These are phyloP conservation scores for Epinephelus cyanopodus DNA, from an alignment of 2,113 vertebrate genomes.

Conservation along the genomic window DNA sequence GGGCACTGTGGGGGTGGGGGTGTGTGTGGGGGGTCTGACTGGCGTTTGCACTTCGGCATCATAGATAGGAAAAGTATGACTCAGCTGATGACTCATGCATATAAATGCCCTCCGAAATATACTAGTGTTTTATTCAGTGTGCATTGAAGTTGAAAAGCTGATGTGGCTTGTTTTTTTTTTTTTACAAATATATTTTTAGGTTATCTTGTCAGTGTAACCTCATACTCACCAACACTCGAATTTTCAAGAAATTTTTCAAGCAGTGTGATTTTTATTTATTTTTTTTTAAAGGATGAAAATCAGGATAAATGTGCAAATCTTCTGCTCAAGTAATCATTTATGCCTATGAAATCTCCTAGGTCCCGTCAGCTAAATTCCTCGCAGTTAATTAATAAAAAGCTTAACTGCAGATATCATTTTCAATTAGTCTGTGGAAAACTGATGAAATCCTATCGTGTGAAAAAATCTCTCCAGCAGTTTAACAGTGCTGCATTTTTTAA, in stretches of 20 bases:
- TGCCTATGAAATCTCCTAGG: conserved; percentile 17
- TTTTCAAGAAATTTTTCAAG: conserved; percentile 15
- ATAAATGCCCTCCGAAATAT: conserved; percentile 52
- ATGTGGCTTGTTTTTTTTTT: conserved; percentile 11
- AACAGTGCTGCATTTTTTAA: conserved; percentile 9
- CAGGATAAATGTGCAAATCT: not conserved
- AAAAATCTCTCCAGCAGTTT: conserved; percentile 1
- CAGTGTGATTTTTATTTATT: not conserved
- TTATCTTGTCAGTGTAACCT: conserved; percentile 6
- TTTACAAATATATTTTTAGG: not conserved
- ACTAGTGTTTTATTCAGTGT: conserved; percentile 59
- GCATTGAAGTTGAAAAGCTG: conserved; percentile 37
- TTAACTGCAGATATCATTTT: conserved; percentile 42
- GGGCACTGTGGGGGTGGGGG: not conserved
- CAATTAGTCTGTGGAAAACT: conserved; percentile 28
- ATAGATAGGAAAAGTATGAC: conserved; percentile 59
- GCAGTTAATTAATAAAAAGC: conserved; percentile 35
- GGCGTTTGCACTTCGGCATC: conserved; percentile 40
- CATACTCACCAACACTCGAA: not conserved
- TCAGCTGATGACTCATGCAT: conserved; percentile 67
- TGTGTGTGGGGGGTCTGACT: not conserved
- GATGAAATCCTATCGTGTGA: not conserved
- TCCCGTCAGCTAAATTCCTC: conserved; percentile 36
- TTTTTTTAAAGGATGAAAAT: not conserved
- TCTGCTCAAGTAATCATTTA: conserved; percentile 41